Evolutionary conservation across 2,888 invertebrate species (phyloP), one percentile per base, ranked within the genome.

Genomic region (Temnothorax ravouxi): DNA sequence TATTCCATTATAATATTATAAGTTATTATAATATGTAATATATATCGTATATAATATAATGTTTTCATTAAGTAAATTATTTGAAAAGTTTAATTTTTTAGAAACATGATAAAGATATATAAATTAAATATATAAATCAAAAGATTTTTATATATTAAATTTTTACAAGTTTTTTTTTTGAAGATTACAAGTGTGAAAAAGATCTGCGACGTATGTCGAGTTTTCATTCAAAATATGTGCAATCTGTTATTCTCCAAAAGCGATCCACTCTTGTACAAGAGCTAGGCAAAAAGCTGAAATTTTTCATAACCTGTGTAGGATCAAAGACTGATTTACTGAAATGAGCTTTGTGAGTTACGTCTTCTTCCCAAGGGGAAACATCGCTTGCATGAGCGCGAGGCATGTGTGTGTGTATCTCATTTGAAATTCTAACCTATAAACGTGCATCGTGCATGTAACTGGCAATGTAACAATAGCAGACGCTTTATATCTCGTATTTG

Each of bases 361-460:
- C 21, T 4, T 34, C 11, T 66, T 18, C n/a, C 15, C 11, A n/a
- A 25, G 38, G 18, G 13, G 25, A 34, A 76, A 25, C 8, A 52
- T 25, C 6, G n/a, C 21, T 61, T 61, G 34, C 67, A 25, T 25
- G 25, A 54, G 21, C 6, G 25, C 21, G 15, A 52, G 18, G 8
- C 0, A 41, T 59, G 15, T 25, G 15, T 44, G 15, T 44, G 44
- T 64, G 44, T 64, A 8, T 69, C 44, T 69, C n/a, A 69, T 41
- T 56, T 29, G n/a, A 77, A 67, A 77, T 77, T 77, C 11, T 21
- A 52, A 52, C 18, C 3, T 18, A 25, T 8, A 41, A 61, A 21
- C 18, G n/a, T n/a, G 15, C 6, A 38, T 47, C n/a, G 15, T 15
- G 21, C 21, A n/a, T 72, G n/a, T 44, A 44, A 62, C 34, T 25